Evolutionary conservation across 2,113 vertebrate genomes (phyloP).

Genomic region (Ovibos moschatus): DNA sequence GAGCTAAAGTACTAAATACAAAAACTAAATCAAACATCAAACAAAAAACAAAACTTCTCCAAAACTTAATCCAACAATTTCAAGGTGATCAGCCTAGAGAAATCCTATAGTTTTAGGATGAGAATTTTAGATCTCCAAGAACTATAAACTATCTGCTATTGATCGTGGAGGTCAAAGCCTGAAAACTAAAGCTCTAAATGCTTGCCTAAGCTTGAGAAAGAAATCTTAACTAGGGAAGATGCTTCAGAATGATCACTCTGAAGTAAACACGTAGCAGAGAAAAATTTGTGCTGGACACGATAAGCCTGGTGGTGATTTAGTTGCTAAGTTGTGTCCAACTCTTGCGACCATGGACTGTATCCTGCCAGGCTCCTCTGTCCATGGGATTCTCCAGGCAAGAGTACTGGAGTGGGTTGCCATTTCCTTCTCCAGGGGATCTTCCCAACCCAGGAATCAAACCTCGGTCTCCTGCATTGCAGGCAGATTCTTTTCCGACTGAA

Average conservation of each 20-base stretch:
- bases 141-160: neutral
- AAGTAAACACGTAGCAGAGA: neutral
- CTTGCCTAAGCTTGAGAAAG: slow-evolving; percentile 33
- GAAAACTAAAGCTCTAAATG: slow-evolving; percentile 25
- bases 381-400: neutral
- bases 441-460: neutral
- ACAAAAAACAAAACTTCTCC: neutral
- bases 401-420: neutral
- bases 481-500: neutral
- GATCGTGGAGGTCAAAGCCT: slow-evolving; percentile 3
- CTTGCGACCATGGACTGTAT: neutral
- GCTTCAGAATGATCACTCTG: neutral
- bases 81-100: neutral
- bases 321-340: neutral
- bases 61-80: slow-evolving; percentile 13
- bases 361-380: neutral
- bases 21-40: neutral
- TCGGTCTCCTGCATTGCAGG: neutral
- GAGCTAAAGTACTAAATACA: neutral
- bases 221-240: slow-evolving; percentile 20
- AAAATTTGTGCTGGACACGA: neutral
- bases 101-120: neutral
- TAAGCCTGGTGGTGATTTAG: neutral
- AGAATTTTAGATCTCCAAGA: slow-evolving; percentile 15
- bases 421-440: neutral